Evolutionary conservation across 2,888 invertebrate species (phyloP).

Genomic region (Aspidiotus rigidus): DNA sequence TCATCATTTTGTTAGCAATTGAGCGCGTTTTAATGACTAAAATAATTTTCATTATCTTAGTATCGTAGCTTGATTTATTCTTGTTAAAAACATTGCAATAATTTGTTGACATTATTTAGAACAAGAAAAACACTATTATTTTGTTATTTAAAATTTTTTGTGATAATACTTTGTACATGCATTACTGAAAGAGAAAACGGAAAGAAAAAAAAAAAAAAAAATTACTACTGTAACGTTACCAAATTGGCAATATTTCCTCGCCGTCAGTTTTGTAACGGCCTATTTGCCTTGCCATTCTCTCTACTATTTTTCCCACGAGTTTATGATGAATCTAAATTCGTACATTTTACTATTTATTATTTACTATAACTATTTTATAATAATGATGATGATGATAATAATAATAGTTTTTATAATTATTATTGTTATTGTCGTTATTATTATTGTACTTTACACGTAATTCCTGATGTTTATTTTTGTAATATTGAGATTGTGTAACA

Average conservation of each 20-base stretch:
- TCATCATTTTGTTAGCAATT: slow-evolving; percentile 27
- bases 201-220: slow-evolving; percentile 17
- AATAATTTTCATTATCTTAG: slow-evolving; percentile 6
- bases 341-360: neutral
- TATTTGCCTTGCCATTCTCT: slow-evolving; percentile 29
- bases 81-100: slow-evolving; percentile 29
- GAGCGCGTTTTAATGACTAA: slow-evolving; percentile 21
- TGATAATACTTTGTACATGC: slow-evolving; percentile 27
- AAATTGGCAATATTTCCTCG: slow-evolving; percentile 33
- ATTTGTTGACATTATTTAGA: slow-evolving; percentile 22
- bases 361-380: no score
- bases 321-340: slow-evolving; percentile 20
- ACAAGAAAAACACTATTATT: slow-evolving; percentile 23
- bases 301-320: slow-evolving; percentile 19
- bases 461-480: slow-evolving; percentile 20
- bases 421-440: slow-evolving; percentile 13
- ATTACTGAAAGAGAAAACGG: neutral
- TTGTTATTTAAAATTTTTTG: slow-evolving; percentile 29
- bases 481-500: slow-evolving; percentile 22
- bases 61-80: slow-evolving; percentile 26
- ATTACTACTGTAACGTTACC: slow-evolving; percentile 29
- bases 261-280: slow-evolving; percentile 31
- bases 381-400: no score
- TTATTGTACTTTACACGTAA: neutral
- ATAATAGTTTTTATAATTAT: slow-evolving; percentile 10